Conservation (phyloP, 2,888 invertebrate species). For the Luperina nickerlii region DNA sequence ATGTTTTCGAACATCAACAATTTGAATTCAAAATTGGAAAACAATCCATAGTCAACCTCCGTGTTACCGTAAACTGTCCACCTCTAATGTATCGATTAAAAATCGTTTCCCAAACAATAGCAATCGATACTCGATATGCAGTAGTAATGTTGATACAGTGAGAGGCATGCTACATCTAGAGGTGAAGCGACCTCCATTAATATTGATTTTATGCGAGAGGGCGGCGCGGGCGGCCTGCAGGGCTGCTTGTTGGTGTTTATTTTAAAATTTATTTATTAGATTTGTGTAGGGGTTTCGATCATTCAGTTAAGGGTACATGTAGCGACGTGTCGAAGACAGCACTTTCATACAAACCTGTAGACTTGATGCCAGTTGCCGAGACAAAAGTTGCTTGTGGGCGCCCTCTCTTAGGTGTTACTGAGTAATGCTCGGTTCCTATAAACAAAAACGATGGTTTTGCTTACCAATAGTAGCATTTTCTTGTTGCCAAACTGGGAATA, state of each 20-base stretch:
- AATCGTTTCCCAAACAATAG: conserved; percentile 28
- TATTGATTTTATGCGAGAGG: conserved; percentile 86
- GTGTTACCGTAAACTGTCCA: neutral
- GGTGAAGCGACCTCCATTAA: conserved; percentile 80
- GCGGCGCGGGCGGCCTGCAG: conserved; percentile 69
- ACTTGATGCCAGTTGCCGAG: too few relatives aligned
- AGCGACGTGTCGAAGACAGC: too few relatives aligned
- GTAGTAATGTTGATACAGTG: conserved; percentile 61
- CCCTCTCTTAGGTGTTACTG: neutral
- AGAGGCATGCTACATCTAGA: conserved; percentile 61
- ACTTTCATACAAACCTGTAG: too few relatives aligned
- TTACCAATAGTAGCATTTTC: too few relatives aligned
- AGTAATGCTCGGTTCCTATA: too few relatives aligned
- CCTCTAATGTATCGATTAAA: neutral
- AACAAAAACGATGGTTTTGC: too few relatives aligned
- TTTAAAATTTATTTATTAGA: conserved; percentile 38
- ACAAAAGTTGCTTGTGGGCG: too few relatives aligned
- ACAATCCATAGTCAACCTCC: neutral
- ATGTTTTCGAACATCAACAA: neutral
- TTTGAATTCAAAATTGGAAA: conserved; percentile 14
- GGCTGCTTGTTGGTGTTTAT: conserved; percentile 69
- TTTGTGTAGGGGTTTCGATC: conserved; percentile 17
- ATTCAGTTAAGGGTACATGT: too few relatives aligned
- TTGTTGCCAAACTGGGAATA: too few relatives aligned
- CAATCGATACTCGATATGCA: conserved; percentile 57